A percentile compares a stretch with the other conserved stretches of the same genome.
Evolutionary conservation across 2,888 invertebrate species (phyloP).

Genomic region (Chydorus sphaericus): DNA sequence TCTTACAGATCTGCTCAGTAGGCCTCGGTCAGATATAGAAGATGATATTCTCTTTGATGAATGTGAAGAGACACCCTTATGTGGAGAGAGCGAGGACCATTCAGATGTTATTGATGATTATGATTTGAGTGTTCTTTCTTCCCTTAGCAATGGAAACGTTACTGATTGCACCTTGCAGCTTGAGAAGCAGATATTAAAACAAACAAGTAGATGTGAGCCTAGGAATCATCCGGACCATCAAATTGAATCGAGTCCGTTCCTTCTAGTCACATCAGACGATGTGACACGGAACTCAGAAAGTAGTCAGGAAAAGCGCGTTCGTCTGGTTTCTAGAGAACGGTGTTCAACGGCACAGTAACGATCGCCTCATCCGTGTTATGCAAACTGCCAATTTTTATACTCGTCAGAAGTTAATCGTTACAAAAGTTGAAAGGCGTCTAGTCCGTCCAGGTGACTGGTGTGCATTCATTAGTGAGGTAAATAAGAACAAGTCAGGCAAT

Average conservation of each 20-base stretch:
- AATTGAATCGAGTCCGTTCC: neutral
- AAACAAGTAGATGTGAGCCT: no score
- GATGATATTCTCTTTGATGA: neutral
- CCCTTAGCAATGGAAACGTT: neutral
- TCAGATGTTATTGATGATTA: neutral
- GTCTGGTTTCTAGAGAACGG: conserved; percentile 2
- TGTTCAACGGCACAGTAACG: neutral
- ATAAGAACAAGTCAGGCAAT: no score
- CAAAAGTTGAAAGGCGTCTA: neutral
- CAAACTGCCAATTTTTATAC: neutral
- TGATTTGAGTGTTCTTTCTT: neutral
- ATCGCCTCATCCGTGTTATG: neutral
- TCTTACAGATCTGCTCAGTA: no score
- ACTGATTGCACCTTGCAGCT: neutral
- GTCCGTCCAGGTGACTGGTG: conserved; percentile 1
- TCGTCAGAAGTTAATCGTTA: neutral
- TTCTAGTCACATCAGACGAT: neutral
- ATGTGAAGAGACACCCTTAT: neutral
- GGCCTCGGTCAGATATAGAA: neutral
- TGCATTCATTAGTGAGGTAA: neutral
- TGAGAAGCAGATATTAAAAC: neutral
- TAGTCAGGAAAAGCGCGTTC: conserved; percentile 1
- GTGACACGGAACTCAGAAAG: neutral
- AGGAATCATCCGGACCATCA: no score
- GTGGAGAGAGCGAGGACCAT: neutral